Evolutionary conservation across 2,797 vertebrate species (phyloP), one percentile per base, ranked within the genome.

Genomic region (Catamblyrhynchus diadema): DNA sequence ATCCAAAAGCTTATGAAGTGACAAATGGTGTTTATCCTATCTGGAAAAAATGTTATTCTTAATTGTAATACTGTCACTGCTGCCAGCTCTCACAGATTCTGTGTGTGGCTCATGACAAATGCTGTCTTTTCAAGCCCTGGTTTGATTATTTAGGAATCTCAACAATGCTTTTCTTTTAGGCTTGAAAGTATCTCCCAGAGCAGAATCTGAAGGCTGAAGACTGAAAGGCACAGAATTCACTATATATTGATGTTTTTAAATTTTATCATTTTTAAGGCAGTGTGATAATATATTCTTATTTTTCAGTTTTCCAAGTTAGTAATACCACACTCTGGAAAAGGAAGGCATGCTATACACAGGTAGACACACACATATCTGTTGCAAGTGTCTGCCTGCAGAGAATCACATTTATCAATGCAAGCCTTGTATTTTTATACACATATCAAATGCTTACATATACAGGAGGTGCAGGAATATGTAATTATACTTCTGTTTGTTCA

Each of bases 1-100:
- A 66, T 88, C 78, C 87, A 87, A 79, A 94, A 91, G 51, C 50
- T 89, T 66, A 51, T 62, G 66, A 95, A 86, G 70, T 86, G 80
- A 94, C 92, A 94, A 96, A 96, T 94, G 51, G 82, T 90, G 77
- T 94, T 95, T 94, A 95, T 84, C 85, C 82, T 94, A 73, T 90
- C 70, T 70, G 80, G 89, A 94, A 93, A 94, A 94, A 86, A 86
- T 83, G 75, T 88, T 93, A 65, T 65, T 61, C 75, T 82, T 95
- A 91, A 93, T 91, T 91, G 84, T 90, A 86, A 72, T 83, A 33
- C 54, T 86, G 82, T 84, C 87, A 86, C 44, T 92, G 62, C 87
- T 94, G 94, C 87, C 87, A 96, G 72, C 56, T 89, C 81, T 94
- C 84, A 69, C 79, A 81, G 94, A 72, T 91, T 93, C 87, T 78